Evolutionary conservation across 2,888 invertebrate species (phyloP), one percentile per base, ranked within the genome.

Genomic region (Caenorhabditis sinica): DNA sequence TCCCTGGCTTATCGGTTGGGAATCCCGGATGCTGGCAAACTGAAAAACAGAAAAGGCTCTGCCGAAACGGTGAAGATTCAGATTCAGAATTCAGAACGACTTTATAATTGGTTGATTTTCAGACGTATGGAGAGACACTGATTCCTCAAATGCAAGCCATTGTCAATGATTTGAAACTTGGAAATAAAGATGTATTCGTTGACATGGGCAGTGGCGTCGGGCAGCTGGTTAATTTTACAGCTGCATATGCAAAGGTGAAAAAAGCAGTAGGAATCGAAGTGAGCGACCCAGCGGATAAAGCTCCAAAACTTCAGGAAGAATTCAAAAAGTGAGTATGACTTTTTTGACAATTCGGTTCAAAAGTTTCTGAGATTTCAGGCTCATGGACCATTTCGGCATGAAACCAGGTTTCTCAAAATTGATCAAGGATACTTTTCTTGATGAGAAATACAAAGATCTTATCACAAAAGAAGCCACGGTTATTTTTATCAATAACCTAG

Each of bases 71-170:
- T 23, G 23, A 23, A 23, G 9, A 11, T 53, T 53, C 6, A 20
- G 0, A 17, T 49, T 15, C 15, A n/a, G n/a, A 49, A 49, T 49
- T n/a, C 0, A 49, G n/a, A 17, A 49, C 13, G 17, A n/a, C 15
- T 49, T 17, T n/a, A 49, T n/a, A 49, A 49, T 20, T 49, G 40
- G 40, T 40, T 17, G n/a, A n/a, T n/a, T 61, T 61, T 61, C 61
- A 61, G 61, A 23, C 23, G 2, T 61, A 61, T n/a, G 61, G 61
- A 4, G 61, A 36, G 8, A 61, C 61, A 0, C 40, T 4, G 8
- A 0, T 40, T 13, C 8, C 11, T 8, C 61, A 61, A 9, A 61
- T 61, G 61, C 17, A 40, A 2, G 23, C 17, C 4, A 11, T 61
- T 20, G 0, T 36, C 8, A 20, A 61, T 20, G 20, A 61, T 0